Conservation (phyloP, 1,140 invertebrate genomes). For the Drosophila teissieri region DNA sequence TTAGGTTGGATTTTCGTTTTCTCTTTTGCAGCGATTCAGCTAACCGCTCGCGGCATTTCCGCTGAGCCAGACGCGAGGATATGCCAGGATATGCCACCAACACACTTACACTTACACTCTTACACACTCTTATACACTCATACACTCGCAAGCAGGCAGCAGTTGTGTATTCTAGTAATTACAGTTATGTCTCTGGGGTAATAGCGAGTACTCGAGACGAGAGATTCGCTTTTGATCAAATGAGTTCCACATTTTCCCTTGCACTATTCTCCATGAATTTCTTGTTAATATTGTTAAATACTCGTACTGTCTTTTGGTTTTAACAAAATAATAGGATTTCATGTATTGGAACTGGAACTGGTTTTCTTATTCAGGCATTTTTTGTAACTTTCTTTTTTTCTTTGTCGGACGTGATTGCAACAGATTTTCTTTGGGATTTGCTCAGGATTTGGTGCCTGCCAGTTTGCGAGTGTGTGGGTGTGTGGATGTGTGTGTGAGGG, state of each 20-base stretch:
- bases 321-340: constrained; percentile 52
- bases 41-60: constrained; percentile 68
- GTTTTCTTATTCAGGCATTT: constrained; percentile 18
- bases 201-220: constrained; percentile 34
- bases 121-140: constrained; percentile 16
- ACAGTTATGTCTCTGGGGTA: constrained; percentile 81
- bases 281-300: constrained; percentile 3
- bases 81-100: constrained; percentile 51
- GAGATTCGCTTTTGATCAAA: constrained; percentile 34
- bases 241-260: constrained; percentile 59
- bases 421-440: constrained; percentile 63
- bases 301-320: constrained; percentile 38
- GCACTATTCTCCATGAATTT: constrained; percentile 7
- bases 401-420: constrained; percentile 56
- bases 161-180: constrained; percentile 74
- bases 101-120: constrained; percentile 14
- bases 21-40: constrained; percentile 31
- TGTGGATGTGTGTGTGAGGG: constrained; percentile 9
- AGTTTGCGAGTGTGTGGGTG: constrained; percentile 5
- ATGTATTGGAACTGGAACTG: constrained; percentile 51
- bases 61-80: constrained; percentile 57
- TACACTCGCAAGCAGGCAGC: background rate
- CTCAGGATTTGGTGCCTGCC: constrained; percentile 36
- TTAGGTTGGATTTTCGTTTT: constrained; percentile 26
- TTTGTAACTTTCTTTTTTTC: background rate